Percentiles rank a stretch among this genome's conserved stretches.
Conservation (phyloP, 1,140 invertebrate species). For the Philaenus spumarius region DNA sequence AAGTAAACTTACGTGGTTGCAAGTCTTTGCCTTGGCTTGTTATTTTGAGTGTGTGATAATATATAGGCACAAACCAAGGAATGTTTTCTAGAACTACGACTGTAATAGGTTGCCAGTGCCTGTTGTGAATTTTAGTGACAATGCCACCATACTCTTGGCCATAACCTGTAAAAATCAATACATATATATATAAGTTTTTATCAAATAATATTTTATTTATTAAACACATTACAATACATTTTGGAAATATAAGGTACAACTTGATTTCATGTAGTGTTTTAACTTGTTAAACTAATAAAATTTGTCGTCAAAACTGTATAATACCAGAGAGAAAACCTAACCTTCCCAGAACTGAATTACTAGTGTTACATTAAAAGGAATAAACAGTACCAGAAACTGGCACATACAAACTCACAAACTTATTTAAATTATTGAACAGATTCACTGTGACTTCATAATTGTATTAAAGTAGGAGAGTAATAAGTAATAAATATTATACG, state of each 20-base stretch:
- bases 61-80: conserved; percentile 92
- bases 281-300: too few relatives aligned
- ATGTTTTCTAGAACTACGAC: conserved; percentile 70
- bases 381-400: too few relatives aligned
- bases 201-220: background rate
- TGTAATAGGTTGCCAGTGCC: conserved; percentile 60
- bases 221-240: background rate
- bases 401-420: too few relatives aligned
- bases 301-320: too few relatives aligned
- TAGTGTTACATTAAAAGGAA: too few relatives aligned
- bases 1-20: conserved; percentile 52
- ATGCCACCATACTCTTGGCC: conserved; percentile 78
- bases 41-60: conserved; percentile 80
- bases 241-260: background rate
- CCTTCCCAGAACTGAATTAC: too few relatives aligned
- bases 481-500: too few relatives aligned
- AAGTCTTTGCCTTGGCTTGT: conserved; percentile 48
- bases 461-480: too few relatives aligned
- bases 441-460: too few relatives aligned
- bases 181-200: background rate
- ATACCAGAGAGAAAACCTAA: too few relatives aligned
- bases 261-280: background rate
- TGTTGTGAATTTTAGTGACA: conserved; percentile 72
- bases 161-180: conserved; percentile 40
- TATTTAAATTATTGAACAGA: too few relatives aligned